Evolutionary conservation across 2,888 invertebrate species (phyloP).

Genomic region (Pristionchus japonicus): DNA sequence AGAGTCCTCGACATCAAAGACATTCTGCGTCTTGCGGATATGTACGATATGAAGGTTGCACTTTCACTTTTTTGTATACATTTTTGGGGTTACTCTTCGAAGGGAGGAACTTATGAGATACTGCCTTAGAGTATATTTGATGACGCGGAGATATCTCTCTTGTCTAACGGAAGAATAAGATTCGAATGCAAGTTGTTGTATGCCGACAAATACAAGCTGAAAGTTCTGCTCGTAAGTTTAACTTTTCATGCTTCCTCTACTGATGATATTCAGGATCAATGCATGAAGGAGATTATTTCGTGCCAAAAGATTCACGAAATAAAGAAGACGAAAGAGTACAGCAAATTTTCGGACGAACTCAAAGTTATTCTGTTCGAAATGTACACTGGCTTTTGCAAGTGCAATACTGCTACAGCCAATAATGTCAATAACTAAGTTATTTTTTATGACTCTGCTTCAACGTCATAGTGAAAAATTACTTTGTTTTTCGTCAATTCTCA

Average conservation of each 20-base stretch:
- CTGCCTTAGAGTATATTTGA: background rate
- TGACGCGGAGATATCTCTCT: background rate
- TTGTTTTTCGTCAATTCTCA: too few relatives aligned
- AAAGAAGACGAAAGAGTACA: background rate
- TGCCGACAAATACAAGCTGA: background rate
- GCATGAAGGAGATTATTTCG: background rate
- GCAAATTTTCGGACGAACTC: background rate
- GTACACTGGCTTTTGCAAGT: background rate
- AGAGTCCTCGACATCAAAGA: too few relatives aligned
- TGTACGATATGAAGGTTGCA: background rate
- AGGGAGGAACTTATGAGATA: too few relatives aligned
- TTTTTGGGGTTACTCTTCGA: too few relatives aligned
- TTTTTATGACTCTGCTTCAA: too few relatives aligned
- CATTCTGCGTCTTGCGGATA: background rate
- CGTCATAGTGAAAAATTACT: too few relatives aligned
- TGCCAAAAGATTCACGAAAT: background rate
- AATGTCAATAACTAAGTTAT: too few relatives aligned
- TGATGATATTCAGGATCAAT: background rate
- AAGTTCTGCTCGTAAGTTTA: background rate
- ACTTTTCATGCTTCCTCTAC: too few relatives aligned
- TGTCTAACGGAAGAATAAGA: background rate
- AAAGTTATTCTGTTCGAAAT: background rate
- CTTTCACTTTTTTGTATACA: background rate
- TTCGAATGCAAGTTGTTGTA: background rate
- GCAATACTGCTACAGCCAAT: too few relatives aligned